Evolutionary conservation across 2,113 vertebrate species (phyloP).

Genomic region (Phyllopteryx taeniolatus): DNA sequence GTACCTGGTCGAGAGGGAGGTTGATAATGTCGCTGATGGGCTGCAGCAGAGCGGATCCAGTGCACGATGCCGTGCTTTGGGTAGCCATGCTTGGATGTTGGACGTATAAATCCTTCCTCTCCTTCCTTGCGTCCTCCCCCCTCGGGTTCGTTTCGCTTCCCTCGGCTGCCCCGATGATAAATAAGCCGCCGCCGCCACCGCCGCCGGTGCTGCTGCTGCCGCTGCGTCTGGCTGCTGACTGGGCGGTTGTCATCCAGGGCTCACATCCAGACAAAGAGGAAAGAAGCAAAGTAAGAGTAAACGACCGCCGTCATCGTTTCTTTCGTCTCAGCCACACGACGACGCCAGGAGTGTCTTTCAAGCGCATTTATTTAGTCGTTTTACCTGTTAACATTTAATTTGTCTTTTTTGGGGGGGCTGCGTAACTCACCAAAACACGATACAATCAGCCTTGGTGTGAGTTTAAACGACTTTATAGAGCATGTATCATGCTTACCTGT

Average conservation of each 20-base stretch:
- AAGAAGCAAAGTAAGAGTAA: background rate
- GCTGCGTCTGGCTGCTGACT: slow-evolving; percentile 36
- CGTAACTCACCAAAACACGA: background rate
- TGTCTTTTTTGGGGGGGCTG: background rate
- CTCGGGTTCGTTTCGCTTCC: slow-evolving; percentile 27
- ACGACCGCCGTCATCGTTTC: background rate
- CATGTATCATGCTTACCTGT: background rate
- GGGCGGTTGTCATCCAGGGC: slow-evolving; percentile 56
- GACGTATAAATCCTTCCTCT: slow-evolving; percentile 41
- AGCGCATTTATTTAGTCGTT: background rate
- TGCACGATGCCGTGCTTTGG: slow-evolving; percentile 79
- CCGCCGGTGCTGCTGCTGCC: slow-evolving; percentile 31
- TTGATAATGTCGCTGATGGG: slow-evolving; percentile 90
- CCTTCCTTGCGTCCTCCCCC: slow-evolving; percentile 25
- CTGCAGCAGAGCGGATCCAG: slow-evolving; percentile 89
- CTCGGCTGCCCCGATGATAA: slow-evolving; percentile 40
- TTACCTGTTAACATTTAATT: background rate
- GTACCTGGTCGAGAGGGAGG: slow-evolving; percentile 92
- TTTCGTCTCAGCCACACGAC: background rate
- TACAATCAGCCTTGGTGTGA: background rate
- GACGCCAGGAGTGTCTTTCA: background rate
- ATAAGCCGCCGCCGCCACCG: slow-evolving; percentile 19
- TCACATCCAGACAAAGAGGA: slow-evolving; percentile 49
- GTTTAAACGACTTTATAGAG: background rate
- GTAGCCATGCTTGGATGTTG: slow-evolving; percentile 78